These are phyloP conservation scores for Dendrophyllia cribrosa DNA, from an alignment of 64 coral and sea anemone genomes.

Conservation along the genomic window DNA sequence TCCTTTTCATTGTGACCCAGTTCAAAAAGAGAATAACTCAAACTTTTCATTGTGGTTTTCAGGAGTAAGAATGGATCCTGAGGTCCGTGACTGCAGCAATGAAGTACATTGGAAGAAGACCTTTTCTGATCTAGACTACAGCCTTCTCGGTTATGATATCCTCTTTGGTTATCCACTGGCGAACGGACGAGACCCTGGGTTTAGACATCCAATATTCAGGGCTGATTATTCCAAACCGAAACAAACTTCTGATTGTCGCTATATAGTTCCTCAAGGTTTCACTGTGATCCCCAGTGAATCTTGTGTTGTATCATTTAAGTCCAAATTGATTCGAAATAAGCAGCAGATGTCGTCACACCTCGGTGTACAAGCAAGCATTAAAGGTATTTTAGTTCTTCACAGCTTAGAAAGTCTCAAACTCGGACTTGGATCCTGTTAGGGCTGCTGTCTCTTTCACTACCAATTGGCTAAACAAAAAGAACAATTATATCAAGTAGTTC, in stretches of 20 bases:
- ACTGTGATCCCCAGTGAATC: constrained; percentile 13
- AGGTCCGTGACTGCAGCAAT: too few relatives aligned
- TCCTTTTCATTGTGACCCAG: too few relatives aligned
- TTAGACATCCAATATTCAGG: constrained; percentile 40
- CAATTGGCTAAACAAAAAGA: too few relatives aligned
- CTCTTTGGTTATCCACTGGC: constrained; percentile 32
- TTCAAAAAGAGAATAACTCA: too few relatives aligned
- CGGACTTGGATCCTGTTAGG: too few relatives aligned
- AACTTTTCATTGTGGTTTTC: too few relatives aligned
- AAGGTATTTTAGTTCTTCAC: not conserved
- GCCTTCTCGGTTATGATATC: constrained; percentile 38
- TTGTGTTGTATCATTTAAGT: constrained; percentile 29
- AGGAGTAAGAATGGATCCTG: too few relatives aligned
- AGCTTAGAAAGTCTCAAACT: too few relatives aligned
- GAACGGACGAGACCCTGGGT: constrained; percentile 8
- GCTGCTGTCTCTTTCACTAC: too few relatives aligned
- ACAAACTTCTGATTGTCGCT: constrained; percentile 52
- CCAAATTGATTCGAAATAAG: constrained; percentile 31
- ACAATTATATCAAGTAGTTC: too few relatives aligned
- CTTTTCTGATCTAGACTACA: constrained; percentile 43
- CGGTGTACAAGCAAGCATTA: not conserved
- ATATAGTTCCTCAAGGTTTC: not conserved
- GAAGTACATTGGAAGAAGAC: not conserved
- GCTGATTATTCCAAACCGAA: not conserved
- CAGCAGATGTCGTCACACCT: constrained; percentile 7